phyloP scores from a whole-genome alignment of 2,113 vertebrate species.

The Cisticola juncidis region DNA sequence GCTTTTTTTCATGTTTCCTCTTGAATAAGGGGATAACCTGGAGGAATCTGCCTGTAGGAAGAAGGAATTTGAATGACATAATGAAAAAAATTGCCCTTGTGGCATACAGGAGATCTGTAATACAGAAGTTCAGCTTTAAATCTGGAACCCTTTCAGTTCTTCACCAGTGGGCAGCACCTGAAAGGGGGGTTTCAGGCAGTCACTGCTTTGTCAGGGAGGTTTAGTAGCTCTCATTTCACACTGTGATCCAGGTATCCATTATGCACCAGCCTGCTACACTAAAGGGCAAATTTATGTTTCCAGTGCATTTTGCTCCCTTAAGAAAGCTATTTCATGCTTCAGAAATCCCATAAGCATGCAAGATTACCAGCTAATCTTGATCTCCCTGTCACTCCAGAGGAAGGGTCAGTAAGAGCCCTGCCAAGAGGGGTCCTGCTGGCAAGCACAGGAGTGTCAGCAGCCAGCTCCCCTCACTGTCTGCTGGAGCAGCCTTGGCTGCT shows the following conservation, averaged over 20 bases:
- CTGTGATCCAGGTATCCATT: neutral
- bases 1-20: neutral
- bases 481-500: neutral
- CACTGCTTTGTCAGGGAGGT: neutral
- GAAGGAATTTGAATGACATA: neutral
- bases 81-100: neutral
- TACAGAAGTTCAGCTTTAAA: neutral
- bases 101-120: neutral
- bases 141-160: neutral
- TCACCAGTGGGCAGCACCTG: neutral
- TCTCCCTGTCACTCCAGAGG: neutral
- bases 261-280: neutral
- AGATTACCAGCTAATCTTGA: neutral
- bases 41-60: neutral
- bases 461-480: neutral
- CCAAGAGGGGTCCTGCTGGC: neutral
- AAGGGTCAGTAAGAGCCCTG: neutral
- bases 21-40: neutral
- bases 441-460: neutral
- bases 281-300: neutral
- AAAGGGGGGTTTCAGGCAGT: neutral
- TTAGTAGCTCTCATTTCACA: neutral
- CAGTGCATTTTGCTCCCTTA: neutral
- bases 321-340: neutral
- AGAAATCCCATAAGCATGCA: neutral